phyloP scores from a whole-genome alignment of 2,888 invertebrate species.

The Agrotis segetum region DNA sequence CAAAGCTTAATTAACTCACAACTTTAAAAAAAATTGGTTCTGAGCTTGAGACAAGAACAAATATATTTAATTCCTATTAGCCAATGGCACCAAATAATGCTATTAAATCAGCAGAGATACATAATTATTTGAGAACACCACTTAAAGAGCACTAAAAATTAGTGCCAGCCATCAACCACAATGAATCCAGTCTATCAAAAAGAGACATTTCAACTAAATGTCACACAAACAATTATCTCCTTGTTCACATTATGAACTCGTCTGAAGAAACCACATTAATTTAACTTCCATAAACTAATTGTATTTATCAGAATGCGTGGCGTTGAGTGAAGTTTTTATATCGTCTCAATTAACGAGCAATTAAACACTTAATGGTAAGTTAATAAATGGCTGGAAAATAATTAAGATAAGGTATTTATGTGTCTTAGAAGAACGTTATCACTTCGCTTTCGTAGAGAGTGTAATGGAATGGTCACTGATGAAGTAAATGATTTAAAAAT shows the following conservation, averaged over 20 bases:
- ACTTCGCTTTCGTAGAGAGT: background rate
- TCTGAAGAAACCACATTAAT: slow-evolving; percentile 56
- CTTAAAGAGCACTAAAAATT: slow-evolving; percentile 6
- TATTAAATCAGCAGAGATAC: background rate
- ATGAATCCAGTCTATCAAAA: slow-evolving; percentile 22
- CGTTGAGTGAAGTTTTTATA: slow-evolving; percentile 65
- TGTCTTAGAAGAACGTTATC: background rate
- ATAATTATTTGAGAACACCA: background rate
- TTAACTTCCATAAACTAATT: slow-evolving; percentile 63
- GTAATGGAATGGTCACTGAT: background rate
- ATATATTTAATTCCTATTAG: background rate
- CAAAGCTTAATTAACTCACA: no score
- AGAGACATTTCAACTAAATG: slow-evolving; percentile 29
- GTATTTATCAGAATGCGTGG: slow-evolving; percentile 64
- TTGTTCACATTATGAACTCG: slow-evolving; percentile 42
- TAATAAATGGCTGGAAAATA: slow-evolving; percentile 63
- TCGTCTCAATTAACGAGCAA: slow-evolving; percentile 69
- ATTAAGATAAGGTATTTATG: slow-evolving; percentile 60
- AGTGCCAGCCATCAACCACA: background rate
- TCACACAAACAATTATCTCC: slow-evolving; percentile 11
- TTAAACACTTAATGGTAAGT: slow-evolving; percentile 60
- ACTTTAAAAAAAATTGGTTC: no score
- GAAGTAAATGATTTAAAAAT: background rate
- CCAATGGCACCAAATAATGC: background rate
- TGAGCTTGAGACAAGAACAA: no score